A percentile compares a stretch with the other conserved stretches of the same genome.
These are phyloP conservation scores for Dasyprocta punctata DNA, from an alignment of 2,113 vertebrate genomes.

Conservation along the genomic window DNA sequence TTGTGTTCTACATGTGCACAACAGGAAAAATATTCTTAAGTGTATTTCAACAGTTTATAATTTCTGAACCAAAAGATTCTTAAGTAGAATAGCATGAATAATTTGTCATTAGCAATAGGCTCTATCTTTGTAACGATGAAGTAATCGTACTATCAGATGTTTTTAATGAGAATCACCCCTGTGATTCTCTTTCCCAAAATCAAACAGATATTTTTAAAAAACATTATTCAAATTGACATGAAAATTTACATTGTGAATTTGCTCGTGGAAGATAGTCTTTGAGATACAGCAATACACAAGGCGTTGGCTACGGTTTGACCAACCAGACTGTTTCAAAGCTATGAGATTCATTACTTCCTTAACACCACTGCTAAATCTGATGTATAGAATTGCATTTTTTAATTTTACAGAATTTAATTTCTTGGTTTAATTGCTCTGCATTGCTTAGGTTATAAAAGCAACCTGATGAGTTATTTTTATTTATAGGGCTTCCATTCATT, in stretches of 20 bases:
- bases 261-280: conserved; percentile 17
- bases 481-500: conserved; percentile 71
- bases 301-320: conserved; percentile 21
- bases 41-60: conserved; percentile 25
- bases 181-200: conserved; percentile 34
- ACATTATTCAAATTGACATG: conserved; percentile 38
- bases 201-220: not conserved
- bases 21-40: not conserved
- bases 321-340: conserved; percentile 24
- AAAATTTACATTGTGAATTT: conserved; percentile 60
- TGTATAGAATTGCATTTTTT: conserved; percentile 67
- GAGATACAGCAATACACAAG: not conserved
- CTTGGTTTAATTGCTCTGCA: conserved; percentile 71
- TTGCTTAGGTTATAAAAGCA: conserved; percentile 73
- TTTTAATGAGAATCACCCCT: conserved; percentile 1
- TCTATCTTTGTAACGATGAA: conserved; percentile 59
- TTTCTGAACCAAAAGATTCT: not conserved
- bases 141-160: conserved; percentile 6
- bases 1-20: not conserved
- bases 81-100: conserved; percentile 11
- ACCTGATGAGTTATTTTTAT: conserved; percentile 82
- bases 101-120: not conserved
- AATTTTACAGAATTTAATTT: conserved; percentile 77
- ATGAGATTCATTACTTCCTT: conserved; percentile 46
- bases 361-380: conserved; percentile 63